These are phyloP conservation scores for Ophioninae sp. DNA, from an alignment of 2,888 invertebrate genomes.

Conservation along the genomic window DNA sequence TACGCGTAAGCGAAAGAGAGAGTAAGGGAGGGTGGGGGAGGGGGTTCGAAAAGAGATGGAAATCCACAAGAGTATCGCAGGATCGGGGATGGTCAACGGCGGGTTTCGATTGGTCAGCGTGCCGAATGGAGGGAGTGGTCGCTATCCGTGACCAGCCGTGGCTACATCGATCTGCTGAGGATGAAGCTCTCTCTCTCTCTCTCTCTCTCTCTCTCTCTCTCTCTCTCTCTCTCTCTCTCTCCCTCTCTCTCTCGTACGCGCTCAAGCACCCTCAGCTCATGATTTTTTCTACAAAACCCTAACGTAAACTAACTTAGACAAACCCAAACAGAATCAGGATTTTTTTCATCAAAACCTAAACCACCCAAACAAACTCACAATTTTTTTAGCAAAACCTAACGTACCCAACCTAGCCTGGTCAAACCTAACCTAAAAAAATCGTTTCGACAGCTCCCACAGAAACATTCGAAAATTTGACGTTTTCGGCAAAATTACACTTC, in stretches of 20 bases:
- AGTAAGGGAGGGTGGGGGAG: slow-evolving; percentile 64
- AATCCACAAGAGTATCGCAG: slow-evolving; percentile 65
- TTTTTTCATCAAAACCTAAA: background rate
- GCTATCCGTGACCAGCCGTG: slow-evolving; percentile 68
- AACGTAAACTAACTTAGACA: background rate
- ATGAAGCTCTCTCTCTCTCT: slow-evolving; percentile 58
- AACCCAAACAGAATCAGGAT: background rate
- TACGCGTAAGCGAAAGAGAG: background rate
- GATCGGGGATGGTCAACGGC: slow-evolving; percentile 75
- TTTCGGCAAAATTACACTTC: background rate
- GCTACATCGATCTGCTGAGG: slow-evolving; percentile 78
- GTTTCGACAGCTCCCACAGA: too few species aligned
- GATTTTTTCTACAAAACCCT: background rate
- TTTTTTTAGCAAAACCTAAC: too few species aligned
- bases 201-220: slow-evolving; percentile 23
- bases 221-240: slow-evolving; percentile 9
- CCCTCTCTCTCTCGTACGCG: slow-evolving; percentile 20
- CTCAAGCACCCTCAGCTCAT: slow-evolving; percentile 16
- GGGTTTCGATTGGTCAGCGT: slow-evolving; percentile 77
- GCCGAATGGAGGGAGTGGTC: slow-evolving; percentile 78
- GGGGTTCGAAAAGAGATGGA: slow-evolving; percentile 66
- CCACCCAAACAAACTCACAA: too few species aligned
- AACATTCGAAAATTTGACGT: background rate
- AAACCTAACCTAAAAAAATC: too few species aligned
- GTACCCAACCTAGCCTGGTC: too few species aligned